These are phyloP conservation scores for Didymodactylos carnosus DNA, from an alignment of 2,888 invertebrate genomes.

Conservation along the genomic window DNA sequence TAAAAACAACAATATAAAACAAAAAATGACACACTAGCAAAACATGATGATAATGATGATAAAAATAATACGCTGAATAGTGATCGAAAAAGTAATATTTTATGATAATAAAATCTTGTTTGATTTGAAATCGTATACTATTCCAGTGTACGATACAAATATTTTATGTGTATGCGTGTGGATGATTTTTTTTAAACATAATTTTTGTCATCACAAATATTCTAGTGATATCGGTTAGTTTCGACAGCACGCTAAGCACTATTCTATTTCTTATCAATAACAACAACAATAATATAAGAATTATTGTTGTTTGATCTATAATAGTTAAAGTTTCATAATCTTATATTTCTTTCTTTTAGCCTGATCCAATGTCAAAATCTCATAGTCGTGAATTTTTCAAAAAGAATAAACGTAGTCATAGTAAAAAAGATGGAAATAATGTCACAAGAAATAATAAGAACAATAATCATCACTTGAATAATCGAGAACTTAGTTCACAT, in stretches of 20 bases:
- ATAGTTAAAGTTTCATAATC: neutral
- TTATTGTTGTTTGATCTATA: neutral
- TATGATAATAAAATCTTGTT: too few species aligned
- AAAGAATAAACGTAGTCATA: neutral
- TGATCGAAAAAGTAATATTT: neutral
- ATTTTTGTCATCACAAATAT: too few species aligned
- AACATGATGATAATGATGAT: neutral
- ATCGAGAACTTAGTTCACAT: too few species aligned
- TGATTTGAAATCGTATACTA: too few species aligned
- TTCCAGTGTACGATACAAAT: too few species aligned
- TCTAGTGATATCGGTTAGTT: too few species aligned
- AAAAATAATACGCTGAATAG: neutral
- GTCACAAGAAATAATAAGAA: too few species aligned
- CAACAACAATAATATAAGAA: too few species aligned
- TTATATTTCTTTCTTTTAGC: neutral
- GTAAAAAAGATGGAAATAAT: neutral
- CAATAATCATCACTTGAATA: neutral
- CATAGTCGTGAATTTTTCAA: neutral
- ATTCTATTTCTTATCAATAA: too few species aligned
- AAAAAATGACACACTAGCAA: neutral
- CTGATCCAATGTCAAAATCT: neutral
- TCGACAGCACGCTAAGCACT: too few species aligned
- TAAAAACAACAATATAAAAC: neutral
- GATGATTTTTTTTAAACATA: too few species aligned
- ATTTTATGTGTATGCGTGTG: too few species aligned